These are phyloP conservation scores for Odontamblyopus rebecca DNA, from an alignment of 2,797 vertebrate genomes.

Conservation along the genomic window DNA sequence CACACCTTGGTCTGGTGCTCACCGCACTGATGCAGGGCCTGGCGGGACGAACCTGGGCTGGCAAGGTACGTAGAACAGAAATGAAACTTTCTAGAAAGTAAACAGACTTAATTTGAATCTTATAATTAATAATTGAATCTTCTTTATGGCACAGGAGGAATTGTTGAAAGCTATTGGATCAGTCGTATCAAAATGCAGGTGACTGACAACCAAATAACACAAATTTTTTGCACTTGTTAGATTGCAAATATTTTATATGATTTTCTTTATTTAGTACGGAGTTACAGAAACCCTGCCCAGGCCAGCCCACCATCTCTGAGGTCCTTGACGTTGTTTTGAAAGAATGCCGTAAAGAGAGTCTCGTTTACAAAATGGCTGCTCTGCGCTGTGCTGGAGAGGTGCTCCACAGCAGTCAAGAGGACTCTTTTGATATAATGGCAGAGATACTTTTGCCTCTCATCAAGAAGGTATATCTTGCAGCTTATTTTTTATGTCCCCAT, in stretches of 20 bases:
- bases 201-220: not conserved
- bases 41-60: slow-evolving; percentile 92
- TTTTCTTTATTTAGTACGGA: slow-evolving; percentile 74
- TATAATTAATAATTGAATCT: not conserved
- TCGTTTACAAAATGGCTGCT: slow-evolving; percentile 90
- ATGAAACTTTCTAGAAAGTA: not conserved
- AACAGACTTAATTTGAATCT: not conserved
- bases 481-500: not conserved
- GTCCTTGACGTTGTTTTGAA: slow-evolving; percentile 88
- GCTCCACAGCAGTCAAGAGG: slow-evolving; percentile 86
- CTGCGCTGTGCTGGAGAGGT: slow-evolving; percentile 85
- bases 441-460: slow-evolving; percentile 91
- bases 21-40: slow-evolving; percentile 89
- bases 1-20: slow-evolving; percentile 91
- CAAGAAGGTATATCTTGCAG: slow-evolving; percentile 82
- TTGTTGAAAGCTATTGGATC: slow-evolving; percentile 92
- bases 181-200: slow-evolving; percentile 91
- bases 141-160: slow-evolving; percentile 82
- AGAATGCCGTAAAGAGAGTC: slow-evolving; percentile 91
- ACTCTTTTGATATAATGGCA: slow-evolving; percentile 86
- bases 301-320: slow-evolving; percentile 83
- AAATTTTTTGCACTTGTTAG: not conserved
- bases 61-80: slow-evolving; percentile 82
- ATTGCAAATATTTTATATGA: not conserved
- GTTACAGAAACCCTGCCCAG: slow-evolving; percentile 81